phyloP scores from a whole-genome alignment of 2,113 vertebrate species.

The Caretta caretta region DNA sequence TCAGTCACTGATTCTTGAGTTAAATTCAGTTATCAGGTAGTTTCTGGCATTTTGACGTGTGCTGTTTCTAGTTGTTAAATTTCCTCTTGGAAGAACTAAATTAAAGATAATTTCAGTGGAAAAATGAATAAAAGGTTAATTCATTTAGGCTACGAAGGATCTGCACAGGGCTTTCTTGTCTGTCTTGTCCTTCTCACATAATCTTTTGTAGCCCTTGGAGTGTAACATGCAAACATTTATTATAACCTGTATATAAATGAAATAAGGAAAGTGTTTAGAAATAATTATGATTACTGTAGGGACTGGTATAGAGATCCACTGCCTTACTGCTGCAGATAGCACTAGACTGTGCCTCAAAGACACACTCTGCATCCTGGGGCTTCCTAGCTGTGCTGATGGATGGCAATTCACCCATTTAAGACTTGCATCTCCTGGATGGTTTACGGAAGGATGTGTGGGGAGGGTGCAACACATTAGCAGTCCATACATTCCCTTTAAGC shows the following conservation, averaged over 20 bases:
- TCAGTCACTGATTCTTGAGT: not conserved
- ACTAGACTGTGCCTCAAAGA: not conserved
- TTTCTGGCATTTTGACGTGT: not conserved
- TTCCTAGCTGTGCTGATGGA: not conserved
- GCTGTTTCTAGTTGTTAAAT: not conserved
- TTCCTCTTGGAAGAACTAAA: not conserved
- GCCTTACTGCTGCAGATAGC: not conserved
- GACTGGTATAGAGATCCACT: not conserved
- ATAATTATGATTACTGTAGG: not conserved
- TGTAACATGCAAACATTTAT: not conserved
- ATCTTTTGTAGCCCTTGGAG: not conserved
- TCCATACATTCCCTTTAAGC: not conserved
- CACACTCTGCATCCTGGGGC: not conserved
- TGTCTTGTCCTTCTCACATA: not conserved
- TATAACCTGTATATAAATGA: not conserved
- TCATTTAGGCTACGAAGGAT: not conserved
- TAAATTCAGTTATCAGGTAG: not conserved
- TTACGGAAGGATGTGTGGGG: not conserved
- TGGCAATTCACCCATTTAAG: not conserved
- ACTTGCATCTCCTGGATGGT: not conserved
- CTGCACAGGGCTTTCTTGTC: not conserved
- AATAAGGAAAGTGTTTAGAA: not conserved
- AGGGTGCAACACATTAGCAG: not conserved
- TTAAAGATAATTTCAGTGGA: not conserved
- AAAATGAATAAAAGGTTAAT: not conserved